Evolutionary conservation across 2,797 vertebrate species (phyloP), one percentile per base, ranked within the genome.

Genomic region (Coccyzus lansbergi): DNA sequence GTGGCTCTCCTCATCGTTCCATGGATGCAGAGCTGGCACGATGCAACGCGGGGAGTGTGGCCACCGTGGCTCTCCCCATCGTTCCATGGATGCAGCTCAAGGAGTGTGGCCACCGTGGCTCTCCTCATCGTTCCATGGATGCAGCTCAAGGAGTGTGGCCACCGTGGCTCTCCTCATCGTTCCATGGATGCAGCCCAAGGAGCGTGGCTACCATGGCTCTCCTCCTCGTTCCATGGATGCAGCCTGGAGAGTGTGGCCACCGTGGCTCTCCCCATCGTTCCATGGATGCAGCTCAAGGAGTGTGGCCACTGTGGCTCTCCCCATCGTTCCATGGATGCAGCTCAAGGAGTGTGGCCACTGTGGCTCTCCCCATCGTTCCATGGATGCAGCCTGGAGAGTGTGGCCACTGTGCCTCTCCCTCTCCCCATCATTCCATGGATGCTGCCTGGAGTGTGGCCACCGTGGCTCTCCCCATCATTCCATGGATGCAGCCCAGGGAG

Each of bases 101-200:
- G 40, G 31, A 70, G 10, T 0, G 0, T 0, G 1, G 75, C 28
- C 63, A 19, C 25, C 4, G 0, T n/a, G n/a, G n/a, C n/a, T n/a
- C 21, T 77, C 19, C 49, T 26, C 24, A 2, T 38, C 3, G 2
- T 20, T 33, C n/a, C 1, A 6, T 56, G 0, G 3, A 31, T 5
- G 15, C 64, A 52, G 71, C 38, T 65, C 0, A 0, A 40, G 40
- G 31, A 75, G 11, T 0, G 0, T 0, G 1, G 75, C 28, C 63
- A 19, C 28, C 4, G 0, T n/a, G n/a, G n/a, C n/a, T n/a, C 21
- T 77, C 19, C 49, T 26, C 24, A 2, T 38, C 3, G 2, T 17
- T 33, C n/a, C 1, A 6, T 56, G 0, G 3, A 31, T 5, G 15
- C 64, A 52, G 71, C 38, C 65, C 0, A 0, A 40, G 36, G 26